Base-by-base conservation (phyloP, 23 tunicate genomes). In the Styela clava region DNA sequence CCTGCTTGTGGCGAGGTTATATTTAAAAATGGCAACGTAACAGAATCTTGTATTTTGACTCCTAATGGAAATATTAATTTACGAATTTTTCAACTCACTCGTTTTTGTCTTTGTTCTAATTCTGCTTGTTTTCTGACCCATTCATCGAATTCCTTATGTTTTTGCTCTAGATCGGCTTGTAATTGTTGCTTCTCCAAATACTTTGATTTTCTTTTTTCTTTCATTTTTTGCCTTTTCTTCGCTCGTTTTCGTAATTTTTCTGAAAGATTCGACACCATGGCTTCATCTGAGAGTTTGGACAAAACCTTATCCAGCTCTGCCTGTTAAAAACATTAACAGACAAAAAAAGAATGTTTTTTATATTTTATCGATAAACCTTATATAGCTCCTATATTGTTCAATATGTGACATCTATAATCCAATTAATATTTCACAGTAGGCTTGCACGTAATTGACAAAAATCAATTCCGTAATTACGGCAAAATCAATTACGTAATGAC, bases 281-380 rank as follows among this genome's bases (percentile, higher is more conserved):
- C 69, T 20, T 78, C 63, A 71, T 86, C 82, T 7, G 68, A 32
- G 5, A 91, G 63, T 19, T 62, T 31, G 1, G 52, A 26, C 31
- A 89, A 34, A 63, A 89, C 79, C 7, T 30, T 34, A 34, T 78
- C 74, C 78, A 89, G 63, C 77, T 89, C 94, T 19, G 71, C 62
- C 94, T 89, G 78, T 2, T 44, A 35, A 1, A 52, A 19, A 44
- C 56, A 79, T n/a, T n/a, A n/a, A n/a, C n/a, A n/a, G n/a, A n/a
- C n/a, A n/a, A n/a, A n/a, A n/a, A n/a, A n/a, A n/a, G n/a, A n/a
- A n/a, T n/a, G n/a, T n/a, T n/a, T n/a, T n/a, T n/a, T n/a, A n/a
- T n/a, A n/a, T n/a, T n/a, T n/a, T n/a, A n/a, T n/a, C n/a, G n/a
- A n/a, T n/a, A n/a, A n/a, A n/a, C n/a, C n/a, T n/a, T n/a, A n/a